phyloP scores from a whole-genome alignment of 2,888 invertebrate genomes.

The Agrotis exclamationis region DNA sequence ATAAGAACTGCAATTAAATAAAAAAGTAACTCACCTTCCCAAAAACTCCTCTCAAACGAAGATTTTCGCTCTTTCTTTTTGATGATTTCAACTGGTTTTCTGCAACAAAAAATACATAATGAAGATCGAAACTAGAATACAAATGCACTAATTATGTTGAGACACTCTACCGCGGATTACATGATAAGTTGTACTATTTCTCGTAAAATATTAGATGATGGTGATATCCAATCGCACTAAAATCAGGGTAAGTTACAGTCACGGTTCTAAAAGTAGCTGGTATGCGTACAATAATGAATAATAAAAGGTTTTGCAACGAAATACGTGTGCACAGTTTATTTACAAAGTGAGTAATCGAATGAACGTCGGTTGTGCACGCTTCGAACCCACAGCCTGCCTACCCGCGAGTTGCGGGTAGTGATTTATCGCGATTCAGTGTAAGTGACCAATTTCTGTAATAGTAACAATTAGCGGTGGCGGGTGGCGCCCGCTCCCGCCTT shows the following conservation, averaged over 20 bases:
- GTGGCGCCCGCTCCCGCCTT: conserved; percentile 67
- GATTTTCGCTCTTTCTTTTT: conserved; percentile 82
- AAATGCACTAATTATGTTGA: conserved; percentile 16
- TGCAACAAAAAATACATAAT: conserved; percentile 74
- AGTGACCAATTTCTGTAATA: conserved; percentile 84
- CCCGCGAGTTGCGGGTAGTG: conserved; percentile 67
- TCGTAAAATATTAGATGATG: conserved; percentile 46
- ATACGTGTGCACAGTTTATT: conserved; percentile 66
- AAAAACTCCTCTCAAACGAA: conserved; percentile 83
- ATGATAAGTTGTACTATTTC: conserved; percentile 43
- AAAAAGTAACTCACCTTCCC: too few species aligned
- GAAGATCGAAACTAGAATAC: conserved; percentile 20
- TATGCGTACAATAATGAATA: conserved; percentile 57
- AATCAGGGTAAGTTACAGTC: conserved; percentile 63
- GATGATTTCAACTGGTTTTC: conserved; percentile 79
- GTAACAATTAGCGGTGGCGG: conserved; percentile 78
- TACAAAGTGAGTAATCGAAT: conserved; percentile 71
- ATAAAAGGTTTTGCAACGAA: conserved; percentile 65
- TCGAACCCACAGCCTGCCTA: conserved; percentile 55
- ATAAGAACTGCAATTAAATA: background rate
- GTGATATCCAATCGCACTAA: conserved; percentile 51
- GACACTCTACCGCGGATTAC: conserved; percentile 41
- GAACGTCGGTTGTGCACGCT: conserved; percentile 66
- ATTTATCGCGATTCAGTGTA: conserved; percentile 81
- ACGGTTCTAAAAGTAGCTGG: conserved; percentile 59